These are phyloP conservation scores for Idris sp. DNA, from an alignment of 1,140 invertebrate species.

Conservation along the genomic window DNA sequence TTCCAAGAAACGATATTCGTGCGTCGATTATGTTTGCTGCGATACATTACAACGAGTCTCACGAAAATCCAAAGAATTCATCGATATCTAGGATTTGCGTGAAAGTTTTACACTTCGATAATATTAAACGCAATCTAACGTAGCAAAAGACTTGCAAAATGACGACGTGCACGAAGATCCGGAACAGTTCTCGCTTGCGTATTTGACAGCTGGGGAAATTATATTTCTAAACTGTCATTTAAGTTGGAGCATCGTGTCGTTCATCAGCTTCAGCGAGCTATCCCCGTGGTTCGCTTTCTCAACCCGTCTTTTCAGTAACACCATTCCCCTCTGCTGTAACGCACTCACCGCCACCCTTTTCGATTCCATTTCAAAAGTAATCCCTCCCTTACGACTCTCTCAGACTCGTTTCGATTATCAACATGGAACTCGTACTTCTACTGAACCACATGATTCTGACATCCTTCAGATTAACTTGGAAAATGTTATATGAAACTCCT, in stretches of 20 bases:
- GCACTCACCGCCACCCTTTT: conserved; percentile 10
- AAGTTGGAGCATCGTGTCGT: conserved; percentile 69
- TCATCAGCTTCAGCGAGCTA: conserved; percentile 66
- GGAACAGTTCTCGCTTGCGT: conserved; percentile 65
- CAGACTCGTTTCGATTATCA: conserved; percentile 56
- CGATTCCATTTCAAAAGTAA: conserved; percentile 53
- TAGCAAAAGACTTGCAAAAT: conserved; percentile 46
- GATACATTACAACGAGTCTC: too few species aligned
- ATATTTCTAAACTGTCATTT: conserved; percentile 76
- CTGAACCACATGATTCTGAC: conserved; percentile 70
- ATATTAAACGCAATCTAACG: conserved; percentile 45
- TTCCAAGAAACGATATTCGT: too few species aligned
- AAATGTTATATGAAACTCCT: conserved; percentile 66
- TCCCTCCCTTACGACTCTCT: conserved; percentile 55
- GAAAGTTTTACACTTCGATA: conserved; percentile 33
- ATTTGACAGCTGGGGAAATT: conserved; percentile 75
- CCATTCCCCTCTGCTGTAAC: conserved; percentile 33
- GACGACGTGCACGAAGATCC: conserved; percentile 49
- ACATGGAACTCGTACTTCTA: conserved; percentile 47
- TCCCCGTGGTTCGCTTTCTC: conserved; percentile 44
- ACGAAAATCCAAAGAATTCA: too few species aligned
- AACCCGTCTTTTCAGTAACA: conserved; percentile 47
- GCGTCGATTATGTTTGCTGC: too few species aligned
- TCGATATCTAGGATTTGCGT: too few species aligned
- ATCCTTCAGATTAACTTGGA: conserved; percentile 65